phyloP scores from a whole-genome alignment of 2,113 vertebrate genomes.

The Muntiacus reevesi region DNA sequence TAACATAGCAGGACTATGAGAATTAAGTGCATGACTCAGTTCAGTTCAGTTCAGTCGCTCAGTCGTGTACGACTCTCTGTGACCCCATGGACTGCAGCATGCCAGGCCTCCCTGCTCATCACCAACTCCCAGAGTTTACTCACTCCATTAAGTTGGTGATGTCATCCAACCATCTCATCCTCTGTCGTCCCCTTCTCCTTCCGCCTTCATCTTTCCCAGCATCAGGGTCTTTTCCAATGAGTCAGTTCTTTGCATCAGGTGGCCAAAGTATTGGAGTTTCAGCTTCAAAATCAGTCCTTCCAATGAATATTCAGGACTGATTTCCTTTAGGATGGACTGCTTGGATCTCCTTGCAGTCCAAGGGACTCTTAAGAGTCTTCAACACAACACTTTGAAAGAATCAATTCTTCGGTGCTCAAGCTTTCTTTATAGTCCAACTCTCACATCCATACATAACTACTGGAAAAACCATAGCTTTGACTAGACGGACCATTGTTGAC shows the following conservation, averaged over 20 bases:
- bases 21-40: not conserved
- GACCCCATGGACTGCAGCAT: not conserved
- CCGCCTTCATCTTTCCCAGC: not conserved
- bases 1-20: not conserved
- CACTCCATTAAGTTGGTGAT: not conserved
- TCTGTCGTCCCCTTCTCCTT: not conserved
- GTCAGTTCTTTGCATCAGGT: not conserved
- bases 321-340: not conserved
- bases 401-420: too few relatives aligned
- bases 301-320: not conserved
- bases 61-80: not conserved
- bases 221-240: not conserved
- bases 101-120: not conserved
- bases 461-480: not conserved
- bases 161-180: not conserved
- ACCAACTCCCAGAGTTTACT: not conserved
- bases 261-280: not conserved
- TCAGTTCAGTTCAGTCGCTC: not conserved
- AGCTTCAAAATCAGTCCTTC: not conserved
- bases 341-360: not conserved
- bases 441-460: not conserved
- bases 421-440: not conserved
- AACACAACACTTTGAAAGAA: too few relatives aligned
- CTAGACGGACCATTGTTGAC: not conserved
- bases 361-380: not conserved